Evolutionary conservation across 92 coral and sea anemone genomes (phyloP), one percentile per base, ranked within the genome.

Genomic region (Umimayanthus chanpuru): DNA sequence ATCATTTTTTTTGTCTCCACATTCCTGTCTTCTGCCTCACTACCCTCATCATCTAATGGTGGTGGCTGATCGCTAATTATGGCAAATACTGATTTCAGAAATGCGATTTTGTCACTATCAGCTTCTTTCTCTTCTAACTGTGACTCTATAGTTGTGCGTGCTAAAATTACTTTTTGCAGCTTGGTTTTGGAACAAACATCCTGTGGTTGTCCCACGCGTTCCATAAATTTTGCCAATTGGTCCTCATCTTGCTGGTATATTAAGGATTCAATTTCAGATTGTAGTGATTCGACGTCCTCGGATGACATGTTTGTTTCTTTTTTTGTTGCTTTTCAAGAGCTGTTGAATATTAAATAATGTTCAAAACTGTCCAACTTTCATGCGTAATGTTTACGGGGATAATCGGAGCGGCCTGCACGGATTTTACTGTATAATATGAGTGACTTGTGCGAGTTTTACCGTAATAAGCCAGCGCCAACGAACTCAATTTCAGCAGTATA

Each of bases 161-260:
- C 87, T 79, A 89, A 29, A 43, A 78, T 67, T 10, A 85, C 61
- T 66, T 21, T 26, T 65, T 85, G 77, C 55, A 64, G 86, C 75
- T 39, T 85, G 12, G 71, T 78, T 89, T 85, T 89, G 16, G 77
- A 55, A 49, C 76, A 21, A 6, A 66, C 32, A 40, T 85, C 86
- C 26, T 85, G 85, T 11, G 86, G 66, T 8, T 39, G 68, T 20
- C 82, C 81, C 75, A 85, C 36, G 44, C 9, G 23, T 85, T 79
- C 92, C 30, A 85, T 39, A 86, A 85, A 85, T 89, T 78, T 78
- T 28, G 39, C 85, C 14, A 89, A 73, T 14, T 29, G 43, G 38
- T 64, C 80, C 89, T 85, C 85, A 84, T 84, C 89, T 77, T 89
- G 92, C 15, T 85, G 44, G 47, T 55, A 73, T 61, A 84, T 53